Percentiles rank a stretch among this genome's conserved stretches.
Evolutionary conservation across 2,113 vertebrate species (phyloP).

Genomic region (Terrapene triunguis): DNA sequence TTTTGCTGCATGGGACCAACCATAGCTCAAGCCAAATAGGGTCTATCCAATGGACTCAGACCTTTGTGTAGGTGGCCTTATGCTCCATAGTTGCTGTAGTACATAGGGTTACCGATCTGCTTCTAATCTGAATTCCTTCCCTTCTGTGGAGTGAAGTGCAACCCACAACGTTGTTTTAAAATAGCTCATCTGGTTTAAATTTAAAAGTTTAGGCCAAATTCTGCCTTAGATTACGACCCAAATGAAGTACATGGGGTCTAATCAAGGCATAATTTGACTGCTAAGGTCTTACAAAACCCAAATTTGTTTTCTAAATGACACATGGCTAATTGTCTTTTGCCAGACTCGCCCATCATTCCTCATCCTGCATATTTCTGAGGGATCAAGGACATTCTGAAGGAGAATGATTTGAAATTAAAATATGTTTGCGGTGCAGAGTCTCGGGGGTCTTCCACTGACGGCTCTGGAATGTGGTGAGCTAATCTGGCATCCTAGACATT

Average conservation of each 20-base stretch:
- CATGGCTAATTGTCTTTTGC: accelerated
- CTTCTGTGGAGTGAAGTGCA: background rate
- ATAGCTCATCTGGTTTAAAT: conserved; percentile 7
- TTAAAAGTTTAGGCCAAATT: background rate
- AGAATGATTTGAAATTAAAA: conserved; percentile 44
- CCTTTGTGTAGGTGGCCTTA: background rate
- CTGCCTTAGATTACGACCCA: conserved; percentile 21
- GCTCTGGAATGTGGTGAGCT: background rate
- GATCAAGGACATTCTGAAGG: conserved; percentile 53
- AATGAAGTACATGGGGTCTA: background rate
- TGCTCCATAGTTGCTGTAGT: background rate
- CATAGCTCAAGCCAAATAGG: background rate
- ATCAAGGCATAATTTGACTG: conserved; percentile 5
- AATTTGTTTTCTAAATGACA: conserved; percentile 11
- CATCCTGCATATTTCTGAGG: background rate
- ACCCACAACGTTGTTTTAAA: background rate
- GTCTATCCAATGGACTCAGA: background rate
- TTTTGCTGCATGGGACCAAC: conserved; percentile 40
- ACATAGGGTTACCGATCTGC: background rate
- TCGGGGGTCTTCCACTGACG: conserved; percentile 4
- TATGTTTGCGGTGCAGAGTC: conserved; percentile 9
- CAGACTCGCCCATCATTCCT: background rate
- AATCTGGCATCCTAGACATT: conserved; percentile 3
- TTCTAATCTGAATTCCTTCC: background rate
- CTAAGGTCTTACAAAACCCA: background rate